Base-by-base conservation (phyloP, 2,797 vertebrate species). In the Cynodonichthys magdalenae region DNA sequence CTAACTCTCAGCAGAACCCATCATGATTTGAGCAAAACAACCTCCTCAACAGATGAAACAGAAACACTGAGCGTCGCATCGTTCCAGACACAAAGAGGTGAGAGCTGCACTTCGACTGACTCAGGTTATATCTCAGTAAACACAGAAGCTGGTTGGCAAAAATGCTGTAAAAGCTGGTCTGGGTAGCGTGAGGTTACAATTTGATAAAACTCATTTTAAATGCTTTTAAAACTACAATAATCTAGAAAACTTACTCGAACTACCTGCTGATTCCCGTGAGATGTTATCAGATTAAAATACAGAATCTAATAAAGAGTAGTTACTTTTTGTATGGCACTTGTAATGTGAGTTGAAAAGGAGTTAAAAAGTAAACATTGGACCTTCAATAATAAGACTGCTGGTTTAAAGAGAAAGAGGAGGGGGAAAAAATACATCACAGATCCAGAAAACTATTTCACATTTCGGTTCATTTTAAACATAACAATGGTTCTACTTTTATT, bases 401-500 rank as follows among this genome's bases (percentile, higher is more conserved):
- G 42, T 45, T 34, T 9, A 9, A 9, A 34, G 31, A 77, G 67
- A 78, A 78, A 54, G 77, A 82, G 71, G 75, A 56, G 72, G 3
- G 3, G 51, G 52, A 63, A 63, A 79, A 69, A 80, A 84, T 69
- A 84, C 63, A 72, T 74, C 70, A 80, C 67, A 80, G 65, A 70
- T 84, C 71, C 78, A 82, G n/a, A 19, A 69, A 63, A 77, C 66
- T 80, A 80, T 68, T 75, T 80, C 70, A 82, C 84, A 87, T 71
- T 74, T 73, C 81, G 77, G 83, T 87, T 81, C 62, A 63, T 75
- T 84, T 86, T 66, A 57, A 27, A 80, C 70, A 75, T 87, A 88
- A 90, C 76, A 79, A 89, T 61, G 36, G 81, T 79, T 83, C 77
- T 87, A 57, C 77, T 76, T 79, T 92, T 92, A 92, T 92, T 94